phyloP scores from a whole-genome alignment of 1,140 invertebrate species.

The Drosophila sechellia region DNA sequence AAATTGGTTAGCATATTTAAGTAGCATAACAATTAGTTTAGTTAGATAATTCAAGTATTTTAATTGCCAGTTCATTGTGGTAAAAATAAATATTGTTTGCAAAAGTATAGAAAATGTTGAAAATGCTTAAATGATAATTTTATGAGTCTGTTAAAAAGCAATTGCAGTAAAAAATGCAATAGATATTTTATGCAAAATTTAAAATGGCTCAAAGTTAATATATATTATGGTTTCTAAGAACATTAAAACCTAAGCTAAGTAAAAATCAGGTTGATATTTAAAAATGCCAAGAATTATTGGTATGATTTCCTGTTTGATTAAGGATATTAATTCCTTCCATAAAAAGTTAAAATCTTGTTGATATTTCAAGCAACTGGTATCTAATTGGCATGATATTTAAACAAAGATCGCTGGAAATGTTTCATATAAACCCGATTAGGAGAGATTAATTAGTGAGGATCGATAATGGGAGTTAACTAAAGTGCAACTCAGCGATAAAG shows the following conservation, averaged over 20 bases:
- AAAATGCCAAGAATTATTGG: neutral
- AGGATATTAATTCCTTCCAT: neutral
- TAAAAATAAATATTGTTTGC: no score
- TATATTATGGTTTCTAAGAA: no score
- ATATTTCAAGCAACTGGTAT: neutral
- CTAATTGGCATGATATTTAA: constrained; percentile 2
- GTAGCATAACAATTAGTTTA: neutral
- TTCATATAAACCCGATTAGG: constrained; percentile 14
- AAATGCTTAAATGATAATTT: no score
- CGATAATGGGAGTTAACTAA: constrained; percentile 39
- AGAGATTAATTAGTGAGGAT: constrained; percentile 33
- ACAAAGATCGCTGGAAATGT: neutral
- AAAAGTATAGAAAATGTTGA: no score
- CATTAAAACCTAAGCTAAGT: no score
- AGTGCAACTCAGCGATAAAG: constrained; percentile 36
- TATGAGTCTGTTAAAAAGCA: no score
- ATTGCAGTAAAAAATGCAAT: no score
- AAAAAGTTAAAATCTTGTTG: neutral
- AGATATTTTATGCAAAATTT: no score
- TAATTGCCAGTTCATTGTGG: neutral
- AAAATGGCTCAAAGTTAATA: no score
- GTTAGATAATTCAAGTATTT: neutral
- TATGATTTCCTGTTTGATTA: neutral
- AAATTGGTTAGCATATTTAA: neutral
- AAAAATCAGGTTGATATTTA: neutral